These are phyloP conservation scores for Thomomys bottae DNA, from an alignment of 2,113 vertebrate species.

Conservation along the genomic window DNA sequence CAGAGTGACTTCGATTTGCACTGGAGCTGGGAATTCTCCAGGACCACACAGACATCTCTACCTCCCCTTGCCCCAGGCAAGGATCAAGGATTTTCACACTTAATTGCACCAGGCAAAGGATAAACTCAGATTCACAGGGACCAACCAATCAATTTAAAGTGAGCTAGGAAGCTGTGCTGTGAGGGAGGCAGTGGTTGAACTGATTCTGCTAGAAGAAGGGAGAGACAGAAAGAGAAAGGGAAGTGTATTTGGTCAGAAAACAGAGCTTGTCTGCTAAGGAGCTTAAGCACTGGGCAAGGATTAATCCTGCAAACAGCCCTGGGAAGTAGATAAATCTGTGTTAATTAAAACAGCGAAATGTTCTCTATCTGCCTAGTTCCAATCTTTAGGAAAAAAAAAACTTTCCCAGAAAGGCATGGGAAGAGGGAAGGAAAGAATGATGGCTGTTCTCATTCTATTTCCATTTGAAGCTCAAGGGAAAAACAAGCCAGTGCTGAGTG, in stretches of 20 bases:
- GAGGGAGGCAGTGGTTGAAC: constrained; percentile 18
- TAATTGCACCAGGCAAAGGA: constrained; percentile 70
- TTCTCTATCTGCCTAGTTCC: constrained; percentile 55
- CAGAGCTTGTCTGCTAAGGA: constrained; percentile 69
- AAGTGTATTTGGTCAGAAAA: constrained; percentile 59
- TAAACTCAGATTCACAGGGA: constrained; percentile 70
- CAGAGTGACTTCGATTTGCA: constrained; percentile 42
- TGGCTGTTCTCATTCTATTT: neutral
- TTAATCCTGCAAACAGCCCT: constrained; percentile 64
- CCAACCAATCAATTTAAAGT: constrained; percentile 50
- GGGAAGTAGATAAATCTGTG: constrained; percentile 72
- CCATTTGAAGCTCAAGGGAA: neutral
- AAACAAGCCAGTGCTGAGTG: neutral
- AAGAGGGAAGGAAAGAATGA: neutral
- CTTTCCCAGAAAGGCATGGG: constrained; percentile 38
- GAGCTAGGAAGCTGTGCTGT: constrained; percentile 3
- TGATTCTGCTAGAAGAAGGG: neutral
- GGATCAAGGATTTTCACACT: constrained; percentile 72
- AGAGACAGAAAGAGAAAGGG: neutral
- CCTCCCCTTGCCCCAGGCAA: constrained; percentile 30
- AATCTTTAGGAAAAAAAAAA: constrained; percentile 62
- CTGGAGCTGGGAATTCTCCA: neutral
- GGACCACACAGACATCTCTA: constrained; percentile 64
- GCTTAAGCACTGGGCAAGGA: constrained; percentile 64
- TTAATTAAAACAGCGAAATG: constrained; percentile 74